Percentiles rank a stretch among this genome's conserved stretches.
Evolutionary conservation across 2,113 vertebrate genomes (phyloP).

Genomic region (Hiodon tergisus): DNA sequence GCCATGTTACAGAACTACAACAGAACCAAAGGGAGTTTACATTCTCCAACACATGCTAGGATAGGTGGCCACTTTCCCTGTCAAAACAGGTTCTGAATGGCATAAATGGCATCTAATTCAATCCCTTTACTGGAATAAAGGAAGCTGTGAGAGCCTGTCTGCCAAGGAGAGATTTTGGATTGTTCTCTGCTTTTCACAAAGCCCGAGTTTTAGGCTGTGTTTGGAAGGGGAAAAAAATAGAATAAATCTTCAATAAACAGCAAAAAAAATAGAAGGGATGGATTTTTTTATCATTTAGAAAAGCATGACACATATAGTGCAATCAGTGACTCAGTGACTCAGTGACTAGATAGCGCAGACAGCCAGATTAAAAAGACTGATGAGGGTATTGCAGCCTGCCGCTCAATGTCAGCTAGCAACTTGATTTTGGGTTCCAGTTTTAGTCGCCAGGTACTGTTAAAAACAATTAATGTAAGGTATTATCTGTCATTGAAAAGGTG

Average conservation of each 20-base stretch:
- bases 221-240: neutral
- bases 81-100: neutral
- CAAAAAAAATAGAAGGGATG: neutral
- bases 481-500: neutral
- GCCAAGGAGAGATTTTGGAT: neutral
- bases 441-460: neutral
- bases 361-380: neutral
- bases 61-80: neutral
- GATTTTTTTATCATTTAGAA: neutral
- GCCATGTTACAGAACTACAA: neutral
- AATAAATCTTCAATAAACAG: neutral
- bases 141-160: neutral
- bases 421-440: neutral
- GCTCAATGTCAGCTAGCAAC: neutral
- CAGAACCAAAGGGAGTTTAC: neutral
- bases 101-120: no score
- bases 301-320: neutral
- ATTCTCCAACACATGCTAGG: neutral
- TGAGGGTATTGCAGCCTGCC: neutral
- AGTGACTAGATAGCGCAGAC: neutral
- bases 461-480: neutral
- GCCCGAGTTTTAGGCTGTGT: neutral
- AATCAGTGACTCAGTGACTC: neutral
- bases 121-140: neutral
- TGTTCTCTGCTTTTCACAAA: neutral